phyloP scores from a whole-genome alignment of 2,888 invertebrate species.

The Parelbella ahira region DNA sequence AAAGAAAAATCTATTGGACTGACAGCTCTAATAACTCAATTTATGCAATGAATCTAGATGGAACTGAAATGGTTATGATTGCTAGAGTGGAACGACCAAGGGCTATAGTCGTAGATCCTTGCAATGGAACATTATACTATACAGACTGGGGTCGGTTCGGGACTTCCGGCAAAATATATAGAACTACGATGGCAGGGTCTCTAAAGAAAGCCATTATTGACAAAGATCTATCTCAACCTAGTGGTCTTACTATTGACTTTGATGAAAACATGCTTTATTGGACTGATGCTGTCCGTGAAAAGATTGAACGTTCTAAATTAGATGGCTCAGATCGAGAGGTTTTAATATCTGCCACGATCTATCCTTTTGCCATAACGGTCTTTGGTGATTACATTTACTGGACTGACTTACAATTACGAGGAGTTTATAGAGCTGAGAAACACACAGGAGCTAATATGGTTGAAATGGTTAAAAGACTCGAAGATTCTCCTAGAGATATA shows the following conservation, averaged over 20 bases:
- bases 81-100: constrained; percentile 95
- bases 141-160: constrained; percentile 98
- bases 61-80: constrained; percentile 93
- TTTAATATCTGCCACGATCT: constrained; percentile 93
- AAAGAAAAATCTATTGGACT: constrained; percentile 98
- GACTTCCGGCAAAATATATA: constrained; percentile 95
- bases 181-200: constrained; percentile 98
- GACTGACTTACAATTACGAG: constrained; percentile 96
- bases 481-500: constrained; percentile 95
- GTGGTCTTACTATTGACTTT: constrained; percentile 97
- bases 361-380: constrained; percentile 97
- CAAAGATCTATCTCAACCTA: constrained; percentile 95
- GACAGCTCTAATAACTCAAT: constrained; percentile 97
- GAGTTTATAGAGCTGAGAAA: constrained; percentile 98
- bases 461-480: constrained; percentile 95
- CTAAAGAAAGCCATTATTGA: constrained; percentile 93
- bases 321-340: constrained; percentile 93
- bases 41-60: constrained; percentile 96
- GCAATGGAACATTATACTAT: constrained; percentile 96
- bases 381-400: constrained; percentile 95
- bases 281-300: constrained; percentile 98
- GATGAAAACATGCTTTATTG: constrained; percentile 96
- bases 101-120: constrained; percentile 97
- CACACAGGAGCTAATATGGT: constrained; percentile 97
- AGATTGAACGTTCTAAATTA: constrained; percentile 94